Percentiles rank a stretch among this genome's conserved stretches.
Conservation (phyloP, 2,113 vertebrate genomes). For the Anser cygnoides region DNA sequence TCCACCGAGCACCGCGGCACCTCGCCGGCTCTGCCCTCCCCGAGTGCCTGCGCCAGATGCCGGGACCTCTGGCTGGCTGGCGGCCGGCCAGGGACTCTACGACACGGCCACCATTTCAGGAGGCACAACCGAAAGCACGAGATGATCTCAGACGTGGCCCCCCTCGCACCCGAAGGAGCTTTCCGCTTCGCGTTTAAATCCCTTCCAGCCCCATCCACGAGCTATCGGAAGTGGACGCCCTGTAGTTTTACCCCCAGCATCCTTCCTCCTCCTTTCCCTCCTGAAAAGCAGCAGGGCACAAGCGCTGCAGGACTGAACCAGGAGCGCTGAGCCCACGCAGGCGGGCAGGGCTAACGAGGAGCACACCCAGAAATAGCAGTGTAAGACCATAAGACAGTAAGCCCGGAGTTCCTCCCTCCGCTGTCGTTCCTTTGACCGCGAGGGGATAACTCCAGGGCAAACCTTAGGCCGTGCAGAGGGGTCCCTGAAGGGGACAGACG, state of each 20-base stretch:
- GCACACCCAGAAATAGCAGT: neutral
- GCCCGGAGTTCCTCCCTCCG: neutral
- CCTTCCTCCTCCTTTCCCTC: neutral
- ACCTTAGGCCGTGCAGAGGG: neutral
- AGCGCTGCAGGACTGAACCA: rapidly evolving
- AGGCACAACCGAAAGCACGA: neutral
- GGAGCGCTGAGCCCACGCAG: rapidly evolving
- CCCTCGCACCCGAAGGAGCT: too few relatives aligned
- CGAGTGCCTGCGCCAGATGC: neutral
- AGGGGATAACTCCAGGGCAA: neutral
- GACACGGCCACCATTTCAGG: neutral
- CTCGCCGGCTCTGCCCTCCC: neutral
- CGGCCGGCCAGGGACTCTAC: neutral
- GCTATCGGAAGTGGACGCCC: neutral
- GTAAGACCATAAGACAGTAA: neutral
- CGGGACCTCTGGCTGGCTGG: neutral
- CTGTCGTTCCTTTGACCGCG: neutral
- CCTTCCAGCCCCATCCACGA: neutral
- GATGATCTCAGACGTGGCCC: rapidly evolving
- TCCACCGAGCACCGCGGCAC: neutral
- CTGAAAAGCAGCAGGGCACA: neutral
- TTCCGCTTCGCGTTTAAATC: neutral
- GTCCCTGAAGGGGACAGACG: rapidly evolving
- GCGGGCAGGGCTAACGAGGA: neutral
- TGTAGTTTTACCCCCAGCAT: neutral